Evolutionary conservation across 2,888 invertebrate genomes (phyloP), one percentile per base, ranked within the genome.

Genomic region (Pharmacophagus antenor): DNA sequence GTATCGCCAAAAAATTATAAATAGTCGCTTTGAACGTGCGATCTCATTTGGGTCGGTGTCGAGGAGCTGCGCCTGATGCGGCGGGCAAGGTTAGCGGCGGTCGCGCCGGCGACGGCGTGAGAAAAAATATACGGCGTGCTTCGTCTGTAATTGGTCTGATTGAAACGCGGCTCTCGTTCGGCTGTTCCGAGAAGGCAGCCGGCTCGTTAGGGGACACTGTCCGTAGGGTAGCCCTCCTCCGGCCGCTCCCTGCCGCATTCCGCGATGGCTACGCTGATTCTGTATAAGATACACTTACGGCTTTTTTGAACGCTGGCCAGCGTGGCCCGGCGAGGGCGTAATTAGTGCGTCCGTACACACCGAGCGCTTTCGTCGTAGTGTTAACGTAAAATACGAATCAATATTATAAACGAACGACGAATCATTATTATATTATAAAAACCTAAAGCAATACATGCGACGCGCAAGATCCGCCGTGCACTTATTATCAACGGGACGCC

Each of bases 111-210:
- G 68, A 51, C 49, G 63, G 67, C 68, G 71, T 84, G 85, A 82
- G 84, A 85, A 86, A 85, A 83, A 81, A 81, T 77, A 79, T 76
- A 78, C 72, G 77, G 80, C 66, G 71, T 76, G 82, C 75, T 77
- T 76, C 74, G 76, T 62, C 83, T 82, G 85, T 89, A 89, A 89
- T 89, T 88, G 88, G 88, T 77, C 81, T 86, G 86, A 89, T 90
- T 88, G 88, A 87, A 88, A 85, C 83, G 86, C 85, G 84, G 79
- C 76, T 71, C 77, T 80, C 80, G 82, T 78, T 81, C 77, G 77
- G 72, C 74, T 70, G 74, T 86, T 88, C 88, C 84, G 76, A 87
- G 88, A 87, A 88, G 74, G 69, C 70, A 67, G 79, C 70, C 79
- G 79, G 77, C 84, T 86, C 77, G 84, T 85, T 83, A 83, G 79